These are phyloP conservation scores for Mola mola DNA, from an alignment of 2,113 vertebrate species.

Conservation along the genomic window DNA sequence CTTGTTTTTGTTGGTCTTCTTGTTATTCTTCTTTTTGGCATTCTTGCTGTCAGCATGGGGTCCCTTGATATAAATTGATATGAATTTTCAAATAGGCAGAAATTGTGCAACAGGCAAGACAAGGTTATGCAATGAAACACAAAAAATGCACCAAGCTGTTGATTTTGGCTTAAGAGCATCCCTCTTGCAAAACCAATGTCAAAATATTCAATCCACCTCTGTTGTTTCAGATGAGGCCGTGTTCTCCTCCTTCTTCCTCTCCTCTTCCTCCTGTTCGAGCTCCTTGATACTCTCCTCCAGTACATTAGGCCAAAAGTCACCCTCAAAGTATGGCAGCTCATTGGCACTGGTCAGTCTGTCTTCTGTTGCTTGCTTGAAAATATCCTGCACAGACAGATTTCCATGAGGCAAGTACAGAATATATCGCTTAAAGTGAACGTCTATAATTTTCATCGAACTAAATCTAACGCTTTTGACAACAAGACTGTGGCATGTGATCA, in stretches of 20 bases:
- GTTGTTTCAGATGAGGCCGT: constrained; percentile 91
- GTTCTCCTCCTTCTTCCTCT: constrained; percentile 97
- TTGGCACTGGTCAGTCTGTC: constrained; percentile 96
- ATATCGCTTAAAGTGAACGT: too few relatives aligned
- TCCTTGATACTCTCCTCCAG: constrained; percentile 99
- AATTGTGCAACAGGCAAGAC: constrained; percentile 27
- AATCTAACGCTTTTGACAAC: too few relatives aligned
- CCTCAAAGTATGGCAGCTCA: constrained; percentile 97
- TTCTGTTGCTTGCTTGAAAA: constrained; percentile 98
- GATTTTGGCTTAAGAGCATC: constrained; percentile 16
- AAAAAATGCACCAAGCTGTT: constrained; percentile 20
- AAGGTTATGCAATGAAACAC: constrained; percentile 37
- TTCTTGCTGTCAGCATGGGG: constrained; percentile 95
- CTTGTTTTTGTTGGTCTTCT: constrained; percentile 99
- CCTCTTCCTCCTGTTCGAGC: constrained; percentile 97
- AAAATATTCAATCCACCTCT: constrained; percentile 83
- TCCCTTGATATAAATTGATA: constrained; percentile 82
- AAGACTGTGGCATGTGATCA: too few relatives aligned
- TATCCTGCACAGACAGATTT: constrained; percentile 83
- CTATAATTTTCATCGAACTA: too few relatives aligned
- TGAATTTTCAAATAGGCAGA: constrained; percentile 20
- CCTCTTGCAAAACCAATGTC: constrained; percentile 8
- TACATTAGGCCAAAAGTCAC: constrained; percentile 99
- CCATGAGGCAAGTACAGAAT: background rate
- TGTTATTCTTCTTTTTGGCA: constrained; percentile 99